Base-by-base conservation (phyloP, 1,140 invertebrate species). In the Pararge aegeria region DNA sequence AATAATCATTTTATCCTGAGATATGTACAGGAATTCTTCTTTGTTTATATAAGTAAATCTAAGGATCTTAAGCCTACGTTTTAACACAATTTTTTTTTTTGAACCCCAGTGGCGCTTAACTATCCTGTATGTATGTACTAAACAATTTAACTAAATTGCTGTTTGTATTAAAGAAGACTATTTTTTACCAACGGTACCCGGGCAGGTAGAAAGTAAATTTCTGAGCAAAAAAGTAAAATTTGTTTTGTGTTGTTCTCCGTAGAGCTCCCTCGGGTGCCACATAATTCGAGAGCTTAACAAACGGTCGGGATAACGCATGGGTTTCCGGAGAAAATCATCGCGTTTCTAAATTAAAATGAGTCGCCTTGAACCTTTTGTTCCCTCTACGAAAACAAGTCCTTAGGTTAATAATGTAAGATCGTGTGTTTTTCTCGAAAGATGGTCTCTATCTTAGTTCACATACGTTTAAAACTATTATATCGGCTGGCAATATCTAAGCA, bases 191-290 rank as follows among this genome's bases (percentile, higher is more conserved):
- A 52, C 62, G 44, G 62, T 67, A 64, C 61, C 57, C 61, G 51
- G 58, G 57, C 55, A 67, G 58, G 61, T 58, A 62, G 65, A 71
- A 68, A 66, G 69, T 66, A 71, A 71, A 71, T 68, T 71, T 68
- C 63, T 68, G 60, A 68, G 63, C 66, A 68, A 71, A 71, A 71
- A 70, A 75, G 70, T 72, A 75, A 75, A 75, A 75, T 73, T 75
- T 73, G 73, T 75, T 73, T 74, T 68, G 61, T 68, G 67, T 66
- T 68, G 66, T 64, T 64, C 61, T 55, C 64, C 55, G 63, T 68
- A 73, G 50, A 62, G 65, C 65, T 73, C 73, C 70, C 73, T 57
- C 53, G 67, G 70, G 73, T 56, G 65, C 64, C 63, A 70, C 73
- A 73, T 75, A 70, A 75, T 73, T 73, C 70, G 67, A 69, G 66